phyloP scores from a whole-genome alignment of 2,888 invertebrate species.

The Macropis europaea region DNA sequence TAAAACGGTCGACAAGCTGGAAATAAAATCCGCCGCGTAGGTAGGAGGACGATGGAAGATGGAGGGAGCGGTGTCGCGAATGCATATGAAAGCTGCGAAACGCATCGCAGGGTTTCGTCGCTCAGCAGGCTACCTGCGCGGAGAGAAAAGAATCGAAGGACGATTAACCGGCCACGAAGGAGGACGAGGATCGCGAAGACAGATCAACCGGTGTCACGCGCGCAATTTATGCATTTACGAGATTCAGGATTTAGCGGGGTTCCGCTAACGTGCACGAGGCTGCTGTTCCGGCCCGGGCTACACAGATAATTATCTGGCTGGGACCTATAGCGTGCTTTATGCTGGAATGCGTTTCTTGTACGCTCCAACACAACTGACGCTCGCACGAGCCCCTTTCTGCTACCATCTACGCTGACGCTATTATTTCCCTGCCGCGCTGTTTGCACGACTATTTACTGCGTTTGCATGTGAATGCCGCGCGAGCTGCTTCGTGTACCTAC shows the following conservation, averaged over 20 bases:
- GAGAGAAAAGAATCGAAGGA: constrained; percentile 37
- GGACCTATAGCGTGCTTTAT: constrained; percentile 71
- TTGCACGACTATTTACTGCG: constrained; percentile 72
- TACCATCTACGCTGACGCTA: constrained; percentile 64
- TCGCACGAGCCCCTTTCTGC: constrained; percentile 62
- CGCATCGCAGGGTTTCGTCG: constrained; percentile 12
- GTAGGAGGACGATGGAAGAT: constrained; percentile 11
- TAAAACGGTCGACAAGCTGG: neutral
- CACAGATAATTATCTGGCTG: constrained; percentile 73
- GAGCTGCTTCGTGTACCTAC: constrained; percentile 3
- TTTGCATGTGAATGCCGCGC: constrained; percentile 69
- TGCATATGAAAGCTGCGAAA: constrained; percentile 9
- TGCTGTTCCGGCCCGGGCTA: constrained; percentile 42
- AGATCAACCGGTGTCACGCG: constrained; percentile 47
- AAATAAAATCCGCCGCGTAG: neutral
- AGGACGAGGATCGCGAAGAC: constrained; percentile 45
- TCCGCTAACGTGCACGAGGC: constrained; percentile 45
- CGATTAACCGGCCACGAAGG: constrained; percentile 44
- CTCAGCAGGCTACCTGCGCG: constrained; percentile 24
- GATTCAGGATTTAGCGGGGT: constrained; percentile 59
- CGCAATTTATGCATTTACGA: constrained; percentile 58
- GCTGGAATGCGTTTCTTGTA: constrained; percentile 74
- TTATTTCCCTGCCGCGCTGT: constrained; percentile 68
- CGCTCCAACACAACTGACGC: constrained; percentile 54
- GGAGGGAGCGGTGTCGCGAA: constrained; percentile 1